Evolutionary conservation across 2,113 vertebrate genomes (phyloP).

Genomic region (Indicator maculatus): DNA sequence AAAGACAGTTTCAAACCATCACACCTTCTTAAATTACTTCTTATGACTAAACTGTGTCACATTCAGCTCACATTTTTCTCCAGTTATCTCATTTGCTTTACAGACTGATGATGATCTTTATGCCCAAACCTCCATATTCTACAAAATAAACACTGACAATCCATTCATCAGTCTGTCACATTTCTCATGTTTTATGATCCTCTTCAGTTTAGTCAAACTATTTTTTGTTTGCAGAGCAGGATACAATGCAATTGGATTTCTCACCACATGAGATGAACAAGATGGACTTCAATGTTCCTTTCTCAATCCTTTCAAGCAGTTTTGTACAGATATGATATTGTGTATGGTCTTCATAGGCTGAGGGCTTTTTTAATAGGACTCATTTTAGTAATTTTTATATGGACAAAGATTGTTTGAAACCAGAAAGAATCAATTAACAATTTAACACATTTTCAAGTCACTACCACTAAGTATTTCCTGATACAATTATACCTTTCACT

Average conservation of each 20-base stretch:
- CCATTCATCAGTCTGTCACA: constrained; percentile 57
- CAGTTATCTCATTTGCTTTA: constrained; percentile 58
- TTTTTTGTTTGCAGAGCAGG: constrained; percentile 28
- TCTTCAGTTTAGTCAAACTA: constrained; percentile 39
- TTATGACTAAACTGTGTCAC: constrained; percentile 64
- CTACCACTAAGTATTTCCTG: not conserved
- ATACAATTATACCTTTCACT: not conserved
- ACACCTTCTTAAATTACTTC: constrained; percentile 57
- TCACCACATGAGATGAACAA: constrained; percentile 14
- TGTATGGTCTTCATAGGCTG: not conserved
- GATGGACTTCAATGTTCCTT: constrained; percentile 1
- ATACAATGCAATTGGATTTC: constrained; percentile 15
- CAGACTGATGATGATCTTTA: constrained; percentile 59
- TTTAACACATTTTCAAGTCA: not conserved
- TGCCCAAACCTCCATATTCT: constrained; percentile 25
- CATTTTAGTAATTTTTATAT: not conserved
- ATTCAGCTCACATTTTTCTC: constrained; percentile 60
- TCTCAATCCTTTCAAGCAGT: not conserved
- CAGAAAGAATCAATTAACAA: not conserved
- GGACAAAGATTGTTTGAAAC: not conserved
- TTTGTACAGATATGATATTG: not conserved
- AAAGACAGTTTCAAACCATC: too few species aligned
- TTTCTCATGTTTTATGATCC: constrained; percentile 35
- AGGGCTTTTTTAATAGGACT: not conserved
- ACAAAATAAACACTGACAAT: constrained; percentile 56